Base-by-base conservation (phyloP, 92 coral and sea anemone genomes). In the Palythoa grandiflora region DNA sequence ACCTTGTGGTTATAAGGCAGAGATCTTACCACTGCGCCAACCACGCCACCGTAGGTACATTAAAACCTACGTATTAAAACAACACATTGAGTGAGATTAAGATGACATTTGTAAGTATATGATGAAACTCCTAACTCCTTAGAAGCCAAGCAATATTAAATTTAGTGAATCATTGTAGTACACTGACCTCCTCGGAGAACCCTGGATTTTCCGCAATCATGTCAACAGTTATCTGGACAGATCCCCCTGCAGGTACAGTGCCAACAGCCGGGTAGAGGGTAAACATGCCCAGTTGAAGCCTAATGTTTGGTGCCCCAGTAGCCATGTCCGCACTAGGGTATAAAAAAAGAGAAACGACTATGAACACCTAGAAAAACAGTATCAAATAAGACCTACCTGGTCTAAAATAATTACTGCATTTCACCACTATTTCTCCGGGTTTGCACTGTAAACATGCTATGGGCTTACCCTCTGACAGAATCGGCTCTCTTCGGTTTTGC, bases 251-350 rank as follows among this genome's bases (percentile, higher is more conserved):
- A 68, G 94, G 94, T 37, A 97, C 96, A 47, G 89, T 96, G 11
- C 99, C 99, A 36, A 93, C 92, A 13, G 99, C 99, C 85, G 99
- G 99, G 89, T 97, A 97, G 40, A 97, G 88, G 2, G 99, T 95
- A 79, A 97, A 95, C 97, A 97, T 95, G 3, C 99, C 98, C n/a
- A 97, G 89, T 92, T 97, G 99, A 71, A 95, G 96, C 3, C 99
- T 93, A 84, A 97, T 95, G 93, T 97, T 97, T 28, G 98, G 96
- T 51, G 98, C 92, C 5, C 96, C 98, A 0, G 96, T 91, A 13
- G 93, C 75, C 73, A 94, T 84, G 35, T 94, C 98, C 50, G 98
- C 95, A 61, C 98, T 94, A 71, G 3, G 47, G 47, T 40, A 2
- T 5, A 55, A 2, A 55, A 55, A 55, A 6, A 15, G 17, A 55